Evolutionary conservation across 2,888 invertebrate genomes (phyloP), one percentile per base, ranked within the genome.

Genomic region (Xestia c-nigrum): DNA sequence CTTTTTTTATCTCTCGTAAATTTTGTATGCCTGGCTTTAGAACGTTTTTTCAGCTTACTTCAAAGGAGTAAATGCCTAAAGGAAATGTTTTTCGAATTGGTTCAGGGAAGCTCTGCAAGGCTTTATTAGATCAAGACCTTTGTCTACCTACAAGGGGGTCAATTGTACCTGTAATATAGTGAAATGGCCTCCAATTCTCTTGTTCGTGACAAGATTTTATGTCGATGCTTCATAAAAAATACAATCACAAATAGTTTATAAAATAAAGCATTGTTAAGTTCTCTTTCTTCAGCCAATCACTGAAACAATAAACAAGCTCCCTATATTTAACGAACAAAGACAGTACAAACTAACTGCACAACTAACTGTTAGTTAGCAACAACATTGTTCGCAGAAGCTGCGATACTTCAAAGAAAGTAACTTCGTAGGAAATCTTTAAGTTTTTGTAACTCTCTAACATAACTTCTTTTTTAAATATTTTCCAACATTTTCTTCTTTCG

Each of bases 1-100:
- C 86, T 73, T 79, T 82, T 55, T 88, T 88, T 89, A 89, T 86
- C 72, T 73, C 69, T 79, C 88, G 79, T 88, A 86, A 79, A 89
- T 88, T 72, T 77, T 72, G 67, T 71, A 70, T 76, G 76, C 79
- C 75, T 59, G 72, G 86, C 78, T 81, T 80, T 68, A 57, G 68
- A 73, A 65, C 72, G 73, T 63, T 73, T 78, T 87, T 83, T 65
- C 63, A 70, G 74, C 55, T 80, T 80, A 77, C 65, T 68, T 75
- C 71, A 74, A 80, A 57, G 69, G n/a, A 74, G 65, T 78, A 52
- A 72, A 66, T 57, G 61, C 73, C 69, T 40, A 47, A 61, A 66
- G 16, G 63, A 74, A 71, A 61, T 57, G 55, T 72, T 67, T 76
- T 59, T 72, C 38, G 46, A 57, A 72, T 74, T 74, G 65, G 84